These are phyloP conservation scores for Esox lucius DNA, from an alignment of 2,797 vertebrate genomes.

Conservation along the genomic window DNA sequence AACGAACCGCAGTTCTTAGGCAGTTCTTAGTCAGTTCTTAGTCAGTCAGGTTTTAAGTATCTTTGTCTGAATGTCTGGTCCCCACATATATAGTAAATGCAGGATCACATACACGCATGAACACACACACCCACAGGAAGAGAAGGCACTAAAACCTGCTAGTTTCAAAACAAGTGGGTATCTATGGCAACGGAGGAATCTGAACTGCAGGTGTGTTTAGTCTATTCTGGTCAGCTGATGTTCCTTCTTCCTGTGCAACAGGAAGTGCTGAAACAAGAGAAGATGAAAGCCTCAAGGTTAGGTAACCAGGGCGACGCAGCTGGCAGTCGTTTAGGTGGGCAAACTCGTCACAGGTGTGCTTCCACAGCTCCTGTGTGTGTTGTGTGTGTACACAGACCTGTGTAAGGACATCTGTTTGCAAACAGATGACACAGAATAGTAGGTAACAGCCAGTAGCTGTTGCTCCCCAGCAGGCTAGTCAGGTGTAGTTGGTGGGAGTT, in stretches of 20 bases:
- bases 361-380: conserved; percentile 49
- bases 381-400: conserved; percentile 15
- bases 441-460: conserved; percentile 23
- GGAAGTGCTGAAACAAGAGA: conserved; percentile 58
- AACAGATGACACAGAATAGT: conserved; percentile 57
- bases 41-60: too few relatives aligned
- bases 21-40: too few relatives aligned
- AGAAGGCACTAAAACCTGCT: conserved; percentile 32
- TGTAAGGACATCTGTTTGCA: conserved; percentile 49
- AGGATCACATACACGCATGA: too few relatives aligned
- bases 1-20: too few relatives aligned
- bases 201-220: conserved; percentile 58
- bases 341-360: conserved; percentile 58
- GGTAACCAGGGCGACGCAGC: conserved; percentile 34
- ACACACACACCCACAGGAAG: conserved; percentile 32
- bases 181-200: conserved; percentile 55
- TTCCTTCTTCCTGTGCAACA: conserved; percentile 67
- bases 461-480: conserved; percentile 22
- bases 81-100: too few relatives aligned
- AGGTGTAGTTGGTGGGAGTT: not conserved
- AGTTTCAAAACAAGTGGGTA: conserved; percentile 61
- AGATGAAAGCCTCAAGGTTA: conserved; percentile 60
- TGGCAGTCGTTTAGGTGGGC: conserved; percentile 61
- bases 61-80: too few relatives aligned
- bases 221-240: conserved; percentile 63